A percentile compares a stretch with the other conserved stretches of the same genome.
Conservation (phyloP, 2,113 vertebrate genomes). For the Cathartes aura region DNA sequence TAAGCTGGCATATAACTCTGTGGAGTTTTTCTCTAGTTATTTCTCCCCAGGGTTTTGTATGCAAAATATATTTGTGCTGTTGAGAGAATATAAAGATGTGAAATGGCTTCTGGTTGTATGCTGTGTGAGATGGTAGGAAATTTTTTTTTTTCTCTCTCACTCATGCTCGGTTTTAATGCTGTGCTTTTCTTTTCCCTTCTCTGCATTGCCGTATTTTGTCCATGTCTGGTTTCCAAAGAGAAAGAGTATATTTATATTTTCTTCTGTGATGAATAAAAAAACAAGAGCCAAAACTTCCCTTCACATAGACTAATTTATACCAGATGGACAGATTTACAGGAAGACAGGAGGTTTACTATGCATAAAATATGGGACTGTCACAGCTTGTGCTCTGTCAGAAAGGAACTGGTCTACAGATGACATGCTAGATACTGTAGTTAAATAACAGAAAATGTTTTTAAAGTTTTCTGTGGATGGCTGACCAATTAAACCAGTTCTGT, state of each 20-base stretch:
- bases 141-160: background rate
- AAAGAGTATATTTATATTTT: background rate
- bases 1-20: background rate
- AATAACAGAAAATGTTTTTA: background rate
- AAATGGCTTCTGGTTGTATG: background rate
- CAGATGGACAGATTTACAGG: slow-evolving; percentile 23
- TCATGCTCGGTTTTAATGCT: background rate
- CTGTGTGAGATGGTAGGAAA: background rate
- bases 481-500: background rate
- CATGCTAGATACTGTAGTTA: background rate
- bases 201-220: background rate
- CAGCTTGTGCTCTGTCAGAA: background rate
- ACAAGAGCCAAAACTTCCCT: background rate
- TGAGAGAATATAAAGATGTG: background rate
- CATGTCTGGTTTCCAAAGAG: background rate
- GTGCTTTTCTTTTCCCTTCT: background rate
- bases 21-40: background rate
- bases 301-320: background rate
- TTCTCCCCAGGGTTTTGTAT: background rate
- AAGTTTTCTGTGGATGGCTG: background rate
- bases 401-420: background rate
- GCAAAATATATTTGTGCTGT: background rate
- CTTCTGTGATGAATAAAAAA: background rate
- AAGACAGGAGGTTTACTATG: slow-evolving; percentile 1
- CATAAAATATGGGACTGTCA: slow-evolving; percentile 19